A percentile compares a stretch with the other conserved stretches of the same genome.
phyloP scores from a whole-genome alignment of 2,888 invertebrate species.

The Oscheius sp. region DNA sequence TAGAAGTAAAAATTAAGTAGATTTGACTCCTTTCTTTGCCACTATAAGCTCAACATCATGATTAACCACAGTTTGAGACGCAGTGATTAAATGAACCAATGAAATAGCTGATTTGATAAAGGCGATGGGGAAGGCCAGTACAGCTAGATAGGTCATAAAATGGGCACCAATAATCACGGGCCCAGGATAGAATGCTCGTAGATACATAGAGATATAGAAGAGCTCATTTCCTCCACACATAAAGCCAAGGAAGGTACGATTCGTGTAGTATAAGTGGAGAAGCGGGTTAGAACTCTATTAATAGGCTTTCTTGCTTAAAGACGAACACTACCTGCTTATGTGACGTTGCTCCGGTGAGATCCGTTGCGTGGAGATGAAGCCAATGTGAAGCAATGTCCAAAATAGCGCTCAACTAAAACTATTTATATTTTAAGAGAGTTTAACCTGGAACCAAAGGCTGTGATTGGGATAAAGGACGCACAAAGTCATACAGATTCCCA shows the following conservation, averaged over 20 bases:
- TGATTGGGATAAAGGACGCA: conserved; percentile 91
- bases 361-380: conserved; percentile 84
- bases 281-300: conserved; percentile 82
- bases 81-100: conserved; percentile 87
- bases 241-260: conserved; percentile 81
- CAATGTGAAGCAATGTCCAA: conserved; percentile 98
- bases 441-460: conserved; percentile 78
- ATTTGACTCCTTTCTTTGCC: too few relatives aligned
- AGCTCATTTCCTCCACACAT: conserved; percentile 98
- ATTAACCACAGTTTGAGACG: conserved; percentile 71
- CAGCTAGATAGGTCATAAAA: conserved; percentile 57
- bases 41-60: conserved; percentile 34
- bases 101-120: conserved; percentile 87
- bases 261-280: conserved; percentile 90
- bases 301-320: conserved; percentile 72
- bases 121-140: conserved; percentile 83
- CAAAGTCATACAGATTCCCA: conserved; percentile 88
- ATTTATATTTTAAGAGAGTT: not conserved
- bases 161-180: conserved; percentile 54
- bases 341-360: conserved; percentile 55
- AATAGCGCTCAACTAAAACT: conserved; percentile 90
- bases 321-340: conserved; percentile 72
- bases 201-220: conserved; percentile 91
- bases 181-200: conserved; percentile 88
- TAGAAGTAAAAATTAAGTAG: too few relatives aligned